Base-by-base conservation (phyloP, 1,140 invertebrate species). In the Ostrea edulis region DNA sequence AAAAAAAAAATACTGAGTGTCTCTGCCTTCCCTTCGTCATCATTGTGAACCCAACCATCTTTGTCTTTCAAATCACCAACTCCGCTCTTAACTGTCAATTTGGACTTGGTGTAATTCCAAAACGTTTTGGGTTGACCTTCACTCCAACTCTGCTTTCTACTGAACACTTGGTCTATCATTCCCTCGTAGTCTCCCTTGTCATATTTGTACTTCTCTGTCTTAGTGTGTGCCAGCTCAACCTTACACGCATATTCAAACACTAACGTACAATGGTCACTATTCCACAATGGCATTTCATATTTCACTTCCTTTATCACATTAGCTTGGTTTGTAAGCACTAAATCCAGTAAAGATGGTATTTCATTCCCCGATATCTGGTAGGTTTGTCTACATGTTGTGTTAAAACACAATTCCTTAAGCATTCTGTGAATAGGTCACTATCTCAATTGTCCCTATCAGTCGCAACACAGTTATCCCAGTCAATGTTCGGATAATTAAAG, bases 71-170 rank as follows among this genome's bases (percentile, higher is more conserved):
- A n/a, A n/a, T n/a, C n/a, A n/a, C n/a, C 22, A 12, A 11, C 71
- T 77, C 25, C 71, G 25, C 71, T n/a, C n/a, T n/a, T n/a, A n/a
- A n/a, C n/a, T n/a, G n/a, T n/a, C n/a, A n/a, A n/a, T n/a, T n/a
- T n/a, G 25, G 71, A 77, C 71, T 25, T 77, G 25, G 71, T 77
- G 82, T 83, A 83, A 12, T 83, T n/a, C n/a, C n/a, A n/a, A n/a
- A n/a, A n/a, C n/a, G n/a, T n/a, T n/a, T n/a, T n/a, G n/a, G n/a
- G 25, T 44, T 77, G 12, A 44, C 51, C 25, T 53, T 53, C 51
- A 22, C 55, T 62, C 55, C 55, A 62, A 20, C 55, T 62, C 55
- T 20, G 20, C 55, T 62, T 62, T 62, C 82, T 51, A 83, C 8
- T 53, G 8, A 17, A 44, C 51, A 44, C 25, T 17, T 8, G 22